These are phyloP conservation scores for Sebastes alutus DNA, from an alignment of 2,797 vertebrate species.

Conservation along the genomic window DNA sequence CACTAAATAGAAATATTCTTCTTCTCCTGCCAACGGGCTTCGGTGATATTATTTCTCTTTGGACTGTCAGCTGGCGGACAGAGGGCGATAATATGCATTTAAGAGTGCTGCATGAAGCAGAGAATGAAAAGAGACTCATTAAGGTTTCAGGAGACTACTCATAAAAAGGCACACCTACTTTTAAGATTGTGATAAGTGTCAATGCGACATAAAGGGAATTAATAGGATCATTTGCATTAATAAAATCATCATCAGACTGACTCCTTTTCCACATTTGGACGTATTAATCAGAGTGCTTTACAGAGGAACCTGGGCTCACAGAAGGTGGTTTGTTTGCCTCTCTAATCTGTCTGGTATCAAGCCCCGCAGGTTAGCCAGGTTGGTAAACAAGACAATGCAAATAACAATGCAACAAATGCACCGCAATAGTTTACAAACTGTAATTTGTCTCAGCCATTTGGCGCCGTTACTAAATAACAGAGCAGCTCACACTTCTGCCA, in stretches of 20 bases:
- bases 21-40: constrained; percentile 15
- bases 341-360: not conserved
- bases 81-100: constrained; percentile 39
- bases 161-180: constrained; percentile 12
- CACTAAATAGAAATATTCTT: constrained; percentile 31
- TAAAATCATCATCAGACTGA: constrained; percentile 2
- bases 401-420: not conserved
- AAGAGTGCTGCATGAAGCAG: constrained; percentile 33
- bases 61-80: constrained; percentile 30
- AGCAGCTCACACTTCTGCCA: not conserved
- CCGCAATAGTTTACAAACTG: constrained; percentile 4
- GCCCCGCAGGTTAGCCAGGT: not conserved
- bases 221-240: not conserved
- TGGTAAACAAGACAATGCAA: constrained; percentile 3
- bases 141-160: constrained; percentile 23
- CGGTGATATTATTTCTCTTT: constrained; percentile 37
- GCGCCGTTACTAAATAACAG: not conserved
- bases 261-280: not conserved
- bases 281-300: constrained; percentile 10
- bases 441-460: not conserved
- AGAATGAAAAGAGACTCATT: constrained; percentile 32
- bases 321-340: constrained; percentile 1
- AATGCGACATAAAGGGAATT: not conserved
- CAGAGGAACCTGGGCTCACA: not conserved
- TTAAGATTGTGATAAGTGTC: not conserved